Evolutionary conservation across 2,888 invertebrate species (phyloP).

Genomic region (Diabrotica balteata): DNA sequence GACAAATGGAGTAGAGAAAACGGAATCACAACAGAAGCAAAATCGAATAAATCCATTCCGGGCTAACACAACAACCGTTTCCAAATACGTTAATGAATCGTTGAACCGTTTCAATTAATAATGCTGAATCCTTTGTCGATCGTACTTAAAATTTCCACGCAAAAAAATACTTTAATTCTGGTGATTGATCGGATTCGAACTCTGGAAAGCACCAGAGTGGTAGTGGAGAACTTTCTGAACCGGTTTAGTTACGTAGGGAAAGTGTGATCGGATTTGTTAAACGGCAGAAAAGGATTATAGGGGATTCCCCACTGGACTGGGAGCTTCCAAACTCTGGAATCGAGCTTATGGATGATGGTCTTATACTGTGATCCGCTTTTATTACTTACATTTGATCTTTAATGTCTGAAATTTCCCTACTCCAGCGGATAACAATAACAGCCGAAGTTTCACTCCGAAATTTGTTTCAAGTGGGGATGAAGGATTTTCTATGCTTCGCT

Average conservation of each 20-base stretch:
- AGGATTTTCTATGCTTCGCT: slow-evolving; percentile 13
- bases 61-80: slow-evolving; percentile 21
- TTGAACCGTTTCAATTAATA: slow-evolving; percentile 25
- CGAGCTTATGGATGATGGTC: slow-evolving; percentile 47
- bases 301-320: slow-evolving; percentile 49
- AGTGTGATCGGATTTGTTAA: slow-evolving; percentile 59
- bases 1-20: slow-evolving; percentile 2
- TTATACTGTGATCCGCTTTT: slow-evolving; percentile 46
- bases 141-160: slow-evolving; percentile 23
- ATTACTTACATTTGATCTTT: slow-evolving; percentile 41
- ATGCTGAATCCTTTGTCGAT: slow-evolving; percentile 21
- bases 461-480: slow-evolving; percentile 18
- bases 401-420: slow-evolving; percentile 33
- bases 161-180: slow-evolving; percentile 28
- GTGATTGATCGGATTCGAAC: slow-evolving; percentile 25
- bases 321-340: slow-evolving; percentile 46
- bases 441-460: slow-evolving; percentile 18
- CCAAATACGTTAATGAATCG: slow-evolving; percentile 25
- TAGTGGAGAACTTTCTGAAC: slow-evolving; percentile 44
- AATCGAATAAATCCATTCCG: slow-evolving; percentile 20
- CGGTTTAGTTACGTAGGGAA: slow-evolving; percentile 51
- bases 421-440: slow-evolving; percentile 27
- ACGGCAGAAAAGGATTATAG: slow-evolving; percentile 57
- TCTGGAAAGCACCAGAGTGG: slow-evolving; percentile 2
- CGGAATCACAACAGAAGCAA: slow-evolving; percentile 4